Evolutionary conservation across 2,888 invertebrate genomes (phyloP), one percentile per base, ranked within the genome.

Genomic region (Galerucella nymphaeae): DNA sequence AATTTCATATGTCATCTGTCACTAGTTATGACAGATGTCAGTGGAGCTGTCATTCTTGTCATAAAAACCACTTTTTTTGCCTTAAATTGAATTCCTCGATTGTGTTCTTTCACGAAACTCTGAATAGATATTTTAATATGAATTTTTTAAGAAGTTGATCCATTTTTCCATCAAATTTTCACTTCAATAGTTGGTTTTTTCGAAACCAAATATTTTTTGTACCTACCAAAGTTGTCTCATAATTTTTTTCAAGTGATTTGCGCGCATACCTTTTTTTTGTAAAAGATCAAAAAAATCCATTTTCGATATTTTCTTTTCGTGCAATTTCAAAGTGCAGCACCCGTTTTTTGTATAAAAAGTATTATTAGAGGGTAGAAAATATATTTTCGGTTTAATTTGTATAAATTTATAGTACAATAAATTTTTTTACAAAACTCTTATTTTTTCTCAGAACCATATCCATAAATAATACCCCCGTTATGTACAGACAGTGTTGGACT

Each of bases 181-280:
- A 9, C 13, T 10, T 42, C 42, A 42, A n/a, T n/a, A n/a, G 11
- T 42, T 42, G 42, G 42, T 42, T 42, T 42, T 11, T 50, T 6
- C 4, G n/a, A 16, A 50, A 50, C 50, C 16, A 16, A 53, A 2
- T 16, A 6, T 6, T 53, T 16, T 16, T 62, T 73, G 63, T 72
- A 75, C 61, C 69, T 76, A 77, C 77, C 77, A 77, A 77, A 77
- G 77, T 76, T 73, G 66, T 75, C 70, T 68, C 65, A 71, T 72
- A 68, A 71, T 76, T 73, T 75, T 73, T 48, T 75, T 66, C 68
- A 75, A 75, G 77, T 77, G 77, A 77, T 77, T 71, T 64, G 58
- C 59, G 70, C 70, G 71, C 66, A 70, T 77, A 75, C 69, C 2
- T n/a, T 61, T 63, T 68, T 70, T 70, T 70, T 58, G 59, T 38